These are phyloP conservation scores for Cottus gobio DNA, from an alignment of 2,113 vertebrate genomes.

Conservation along the genomic window DNA sequence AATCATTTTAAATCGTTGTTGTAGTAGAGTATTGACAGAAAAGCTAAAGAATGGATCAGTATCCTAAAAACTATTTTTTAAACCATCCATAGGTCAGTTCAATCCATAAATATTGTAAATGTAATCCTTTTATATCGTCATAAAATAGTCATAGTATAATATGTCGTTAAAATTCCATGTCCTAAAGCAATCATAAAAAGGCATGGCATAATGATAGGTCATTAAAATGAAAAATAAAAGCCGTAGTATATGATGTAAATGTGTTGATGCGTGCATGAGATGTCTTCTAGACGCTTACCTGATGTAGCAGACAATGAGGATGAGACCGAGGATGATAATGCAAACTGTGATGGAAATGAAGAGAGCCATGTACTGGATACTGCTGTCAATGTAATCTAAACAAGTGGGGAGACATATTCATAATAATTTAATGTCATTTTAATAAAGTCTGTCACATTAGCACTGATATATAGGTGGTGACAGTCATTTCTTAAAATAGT, in stretches of 20 bases:
- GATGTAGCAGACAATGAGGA: slow-evolving; percentile 92
- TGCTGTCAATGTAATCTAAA: slow-evolving; percentile 89
- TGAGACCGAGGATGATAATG: slow-evolving; percentile 87
- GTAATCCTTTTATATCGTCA: not conserved
- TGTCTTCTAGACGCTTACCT: slow-evolving; percentile 81
- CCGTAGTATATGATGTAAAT: not conserved
- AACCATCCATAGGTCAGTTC: not conserved
- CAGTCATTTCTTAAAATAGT: slow-evolving; percentile 19
- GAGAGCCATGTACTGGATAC: slow-evolving; percentile 90
- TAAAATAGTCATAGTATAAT: not conserved
- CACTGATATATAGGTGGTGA: slow-evolving; percentile 19
- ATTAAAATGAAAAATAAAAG: not conserved
- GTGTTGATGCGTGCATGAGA: not conserved
- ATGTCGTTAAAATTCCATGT: not conserved
- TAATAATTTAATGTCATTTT: not conserved
- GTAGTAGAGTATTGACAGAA: not conserved
- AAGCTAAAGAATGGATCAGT: not conserved
- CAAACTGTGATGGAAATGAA: slow-evolving; percentile 91
- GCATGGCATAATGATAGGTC: not conserved
- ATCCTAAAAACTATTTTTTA: not conserved
- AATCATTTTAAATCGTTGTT: not conserved
- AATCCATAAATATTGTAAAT: not conserved
- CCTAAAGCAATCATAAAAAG: not conserved
- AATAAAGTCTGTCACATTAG: not conserved
- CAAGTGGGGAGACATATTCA: not conserved